These are phyloP conservation scores for Periphyllus acericola DNA, from an alignment of 2,888 invertebrate species.

Conservation along the genomic window DNA sequence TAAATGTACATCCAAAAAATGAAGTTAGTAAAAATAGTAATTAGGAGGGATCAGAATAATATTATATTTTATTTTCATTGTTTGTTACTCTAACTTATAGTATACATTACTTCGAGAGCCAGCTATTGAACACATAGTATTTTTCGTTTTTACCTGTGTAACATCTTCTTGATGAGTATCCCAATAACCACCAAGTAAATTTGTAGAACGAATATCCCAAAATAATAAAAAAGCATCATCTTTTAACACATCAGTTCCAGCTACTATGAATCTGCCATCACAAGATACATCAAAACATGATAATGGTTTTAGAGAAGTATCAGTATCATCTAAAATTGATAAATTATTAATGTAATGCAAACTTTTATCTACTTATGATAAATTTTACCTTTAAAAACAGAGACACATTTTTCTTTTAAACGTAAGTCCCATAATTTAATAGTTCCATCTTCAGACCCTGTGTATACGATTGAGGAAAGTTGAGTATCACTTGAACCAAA, in stretches of 20 bases:
- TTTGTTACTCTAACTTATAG: too few relatives aligned
- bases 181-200: slow-evolving; percentile 81
- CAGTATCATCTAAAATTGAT: slow-evolving; percentile 65
- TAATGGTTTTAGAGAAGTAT: slow-evolving; percentile 70
- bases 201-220: slow-evolving; percentile 77
- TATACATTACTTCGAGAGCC: too few relatives aligned
- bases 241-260: slow-evolving; percentile 78
- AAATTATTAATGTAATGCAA: neutral
- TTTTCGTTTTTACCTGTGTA: slow-evolving; percentile 72
- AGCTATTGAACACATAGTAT: too few relatives aligned
- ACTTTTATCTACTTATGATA: neutral
- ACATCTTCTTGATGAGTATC: slow-evolving; percentile 86
- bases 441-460: slow-evolving; percentile 62
- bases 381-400: slow-evolving; percentile 45
- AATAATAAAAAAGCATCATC: slow-evolving; percentile 81
- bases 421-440: slow-evolving; percentile 73
- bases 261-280: slow-evolving; percentile 77
- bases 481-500: slow-evolving; percentile 17
- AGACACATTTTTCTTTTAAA: slow-evolving; percentile 68
- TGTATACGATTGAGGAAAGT: slow-evolving; percentile 46
- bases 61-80: too few relatives aligned
- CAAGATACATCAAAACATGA: slow-evolving; percentile 80
- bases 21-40: neutral
- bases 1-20: neutral
- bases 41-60: neutral